A percentile compares a stretch with the other conserved stretches of the same genome.
Conservation (phyloP, 2,113 vertebrate species). For the Donacobius atricapilla region DNA sequence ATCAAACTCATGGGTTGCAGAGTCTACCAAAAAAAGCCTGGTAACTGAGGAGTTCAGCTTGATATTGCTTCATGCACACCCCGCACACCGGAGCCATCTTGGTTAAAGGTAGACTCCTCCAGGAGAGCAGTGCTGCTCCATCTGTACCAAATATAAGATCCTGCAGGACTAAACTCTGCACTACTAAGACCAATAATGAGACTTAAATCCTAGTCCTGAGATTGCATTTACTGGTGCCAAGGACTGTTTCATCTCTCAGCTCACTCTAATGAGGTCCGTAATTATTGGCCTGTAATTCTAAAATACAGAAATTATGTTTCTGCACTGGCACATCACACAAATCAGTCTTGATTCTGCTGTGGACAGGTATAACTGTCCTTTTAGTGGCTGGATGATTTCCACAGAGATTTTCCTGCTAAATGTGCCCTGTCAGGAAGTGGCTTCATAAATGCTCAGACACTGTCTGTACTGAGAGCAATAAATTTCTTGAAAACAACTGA, state of each 20-base stretch:
- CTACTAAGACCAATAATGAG: background rate
- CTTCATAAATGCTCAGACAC: background rate
- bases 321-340: background rate
- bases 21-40: background rate
- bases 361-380: background rate
- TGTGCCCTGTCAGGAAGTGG: background rate
- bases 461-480: background rate
- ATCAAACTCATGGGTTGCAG: background rate
- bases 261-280: background rate
- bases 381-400: background rate
- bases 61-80: background rate
- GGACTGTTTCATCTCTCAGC: background rate
- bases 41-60: background rate
- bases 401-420: background rate
- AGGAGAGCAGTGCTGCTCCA: background rate
- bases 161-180: background rate
- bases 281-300: background rate
- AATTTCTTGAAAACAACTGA: background rate
- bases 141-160: background rate
- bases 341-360: background rate
- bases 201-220: background rate
- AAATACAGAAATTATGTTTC: background rate
- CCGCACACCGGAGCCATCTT: background rate
- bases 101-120: background rate
- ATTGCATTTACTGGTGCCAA: background rate